Base-by-base conservation (phyloP, 2,797 vertebrate genomes). In the Meriones psammophilus region DNA sequence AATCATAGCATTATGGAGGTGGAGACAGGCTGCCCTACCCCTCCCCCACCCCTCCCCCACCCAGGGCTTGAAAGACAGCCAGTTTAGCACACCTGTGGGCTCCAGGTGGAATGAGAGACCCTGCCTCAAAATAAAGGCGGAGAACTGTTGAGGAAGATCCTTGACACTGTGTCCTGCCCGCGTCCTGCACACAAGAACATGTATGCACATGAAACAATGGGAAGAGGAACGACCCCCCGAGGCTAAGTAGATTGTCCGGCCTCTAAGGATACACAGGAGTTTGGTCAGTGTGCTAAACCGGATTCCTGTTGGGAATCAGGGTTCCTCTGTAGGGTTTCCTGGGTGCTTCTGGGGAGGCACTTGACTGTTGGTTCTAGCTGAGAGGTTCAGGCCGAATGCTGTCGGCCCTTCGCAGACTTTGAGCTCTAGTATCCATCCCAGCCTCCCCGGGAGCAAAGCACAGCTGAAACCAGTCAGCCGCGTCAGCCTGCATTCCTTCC, bases 341-440 rank as follows among this genome's bases (percentile, higher is more conserved):
- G 36, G 91, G 50, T 83, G 93, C 88, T 86, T 74, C 76, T 54
- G 76, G 30, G 50, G 54, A 86, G 80, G 66, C 62, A 58, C 69
- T 68, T 93, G 94, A 66, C 73, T 90, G 54, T 94, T n/a, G 42
- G 39, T 88, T 50, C 15, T 64, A 9, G 94, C 84, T 69, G 7
- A 73, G 92, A 92, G 42, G 84, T 93, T 26, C 46, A 83, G 81
- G 86, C 68, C 14, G 42, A 42, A 42, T 42, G 42, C 42, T 42
- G 56, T n/a, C 56, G 28, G 58, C 85, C 68, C 94, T 88, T 64
- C 68, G 50, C 36, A 95, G 60, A 81, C 78, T 92, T 94, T 88
- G 56, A 90, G 68, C n/a, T 58, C 62, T 60, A 39, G 28, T 66
- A 58, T 42, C 36, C 68, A 58, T 42, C 36, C 73, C 74, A 88